Percentiles rank a stretch among this genome's conserved stretches.
phyloP scores from a whole-genome alignment of 2,113 vertebrate genomes.

The Anhinga anhinga region DNA sequence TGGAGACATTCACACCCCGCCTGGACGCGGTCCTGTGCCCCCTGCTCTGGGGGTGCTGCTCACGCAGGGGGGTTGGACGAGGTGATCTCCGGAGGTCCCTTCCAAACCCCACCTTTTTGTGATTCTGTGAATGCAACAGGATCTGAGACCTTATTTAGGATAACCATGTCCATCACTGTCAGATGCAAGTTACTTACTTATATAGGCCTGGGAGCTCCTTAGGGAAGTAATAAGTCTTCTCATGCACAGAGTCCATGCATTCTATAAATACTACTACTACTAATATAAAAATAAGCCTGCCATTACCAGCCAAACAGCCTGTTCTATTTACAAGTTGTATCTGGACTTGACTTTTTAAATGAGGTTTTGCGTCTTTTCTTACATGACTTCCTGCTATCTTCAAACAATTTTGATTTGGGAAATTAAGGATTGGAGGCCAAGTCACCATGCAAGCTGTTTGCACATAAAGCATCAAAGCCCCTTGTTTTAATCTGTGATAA shows the following conservation, averaged over 20 bases:
- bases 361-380: background rate
- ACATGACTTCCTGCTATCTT: background rate
- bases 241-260: background rate
- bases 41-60: no score
- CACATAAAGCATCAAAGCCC: background rate
- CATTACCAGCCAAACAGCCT: background rate
- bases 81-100: no score
- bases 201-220: background rate
- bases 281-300: background rate
- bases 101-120: no score
- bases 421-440: background rate
- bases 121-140: background rate
- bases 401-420: background rate
- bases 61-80: no score
- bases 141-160: background rate
- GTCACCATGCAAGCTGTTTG: background rate
- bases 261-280: background rate
- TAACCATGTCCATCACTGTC: background rate
- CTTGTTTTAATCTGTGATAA: background rate
- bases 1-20: no score
- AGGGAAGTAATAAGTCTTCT: background rate
- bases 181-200: background rate
- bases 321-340: background rate
- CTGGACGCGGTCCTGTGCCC: no score
- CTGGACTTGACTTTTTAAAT: background rate